These are phyloP conservation scores for Cyanocitta stelleri DNA, from an alignment of 2,113 vertebrate genomes.

Conservation along the genomic window DNA sequence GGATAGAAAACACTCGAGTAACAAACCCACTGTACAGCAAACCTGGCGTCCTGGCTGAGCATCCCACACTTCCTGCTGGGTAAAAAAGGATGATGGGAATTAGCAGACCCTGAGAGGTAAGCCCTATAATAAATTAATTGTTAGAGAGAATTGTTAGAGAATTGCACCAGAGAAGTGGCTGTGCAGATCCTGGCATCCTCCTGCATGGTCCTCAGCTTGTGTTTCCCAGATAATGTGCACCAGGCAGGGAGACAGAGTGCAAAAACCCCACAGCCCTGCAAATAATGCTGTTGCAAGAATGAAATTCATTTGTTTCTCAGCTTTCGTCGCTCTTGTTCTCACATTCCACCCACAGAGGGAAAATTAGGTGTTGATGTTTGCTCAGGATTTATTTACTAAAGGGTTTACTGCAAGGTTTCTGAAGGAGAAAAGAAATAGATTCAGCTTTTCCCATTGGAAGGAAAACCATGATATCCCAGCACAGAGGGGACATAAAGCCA, in stretches of 20 bases:
- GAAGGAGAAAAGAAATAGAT: neutral
- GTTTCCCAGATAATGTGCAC: neutral
- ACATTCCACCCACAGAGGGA: constrained; percentile 15
- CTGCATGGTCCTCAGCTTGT: neutral
- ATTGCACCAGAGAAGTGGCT: neutral
- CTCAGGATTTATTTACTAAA: neutral
- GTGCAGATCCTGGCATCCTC: neutral
- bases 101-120: neutral
- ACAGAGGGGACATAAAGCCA: neutral
- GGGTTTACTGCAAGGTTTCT: neutral
- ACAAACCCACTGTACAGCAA: neutral
- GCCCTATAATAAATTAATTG: neutral
- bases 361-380: constrained; percentile 2
- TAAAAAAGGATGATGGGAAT: neutral
- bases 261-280: neutral
- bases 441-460: neutral
- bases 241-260: neutral
- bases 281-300: neutral
- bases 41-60: neutral
- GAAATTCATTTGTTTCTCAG: constrained; percentile 6
- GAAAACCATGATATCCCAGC: rapidly evolving
- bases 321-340: neutral
- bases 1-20: neutral
- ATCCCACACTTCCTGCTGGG: neutral
- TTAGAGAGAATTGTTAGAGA: no score